Evolutionary conservation across 2,113 vertebrate species (phyloP).

Genomic region (Azemiops feae): DNA sequence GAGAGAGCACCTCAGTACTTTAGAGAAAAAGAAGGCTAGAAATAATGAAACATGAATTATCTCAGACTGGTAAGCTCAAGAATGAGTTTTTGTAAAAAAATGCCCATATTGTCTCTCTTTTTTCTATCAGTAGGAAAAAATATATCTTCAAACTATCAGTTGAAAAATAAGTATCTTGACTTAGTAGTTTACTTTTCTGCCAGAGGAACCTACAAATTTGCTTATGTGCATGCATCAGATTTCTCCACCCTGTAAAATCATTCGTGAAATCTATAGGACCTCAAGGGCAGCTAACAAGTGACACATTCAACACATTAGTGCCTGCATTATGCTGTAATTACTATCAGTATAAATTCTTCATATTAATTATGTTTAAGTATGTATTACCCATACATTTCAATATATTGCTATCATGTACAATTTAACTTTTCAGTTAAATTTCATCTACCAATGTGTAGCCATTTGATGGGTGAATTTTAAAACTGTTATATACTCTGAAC

Average conservation of each 20-base stretch:
- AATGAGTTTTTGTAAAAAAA: not conserved
- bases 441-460: not conserved
- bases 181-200: not conserved
- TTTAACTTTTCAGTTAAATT: slow-evolving; percentile 26
- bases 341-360: not conserved
- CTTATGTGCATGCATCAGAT: not conserved
- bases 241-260: not conserved
- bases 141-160: not conserved
- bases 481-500: slow-evolving; percentile 20
- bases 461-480: not conserved
- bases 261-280: not conserved
- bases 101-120: not conserved
- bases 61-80: not conserved
- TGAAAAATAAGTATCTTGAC: not conserved
- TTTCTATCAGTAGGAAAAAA: not conserved
- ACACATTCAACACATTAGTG: not conserved
- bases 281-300: not conserved
- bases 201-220: not conserved
- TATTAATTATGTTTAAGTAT: slow-evolving; percentile 1
- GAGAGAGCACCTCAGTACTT: not conserved
- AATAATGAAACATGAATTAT: not conserved
- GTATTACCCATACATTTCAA: slow-evolving; percentile 5
- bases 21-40: not conserved
- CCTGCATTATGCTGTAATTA: not conserved
- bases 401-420: not conserved